phyloP scores from a whole-genome alignment of 2,888 invertebrate species.

The Diaprepes abbreviatus region DNA sequence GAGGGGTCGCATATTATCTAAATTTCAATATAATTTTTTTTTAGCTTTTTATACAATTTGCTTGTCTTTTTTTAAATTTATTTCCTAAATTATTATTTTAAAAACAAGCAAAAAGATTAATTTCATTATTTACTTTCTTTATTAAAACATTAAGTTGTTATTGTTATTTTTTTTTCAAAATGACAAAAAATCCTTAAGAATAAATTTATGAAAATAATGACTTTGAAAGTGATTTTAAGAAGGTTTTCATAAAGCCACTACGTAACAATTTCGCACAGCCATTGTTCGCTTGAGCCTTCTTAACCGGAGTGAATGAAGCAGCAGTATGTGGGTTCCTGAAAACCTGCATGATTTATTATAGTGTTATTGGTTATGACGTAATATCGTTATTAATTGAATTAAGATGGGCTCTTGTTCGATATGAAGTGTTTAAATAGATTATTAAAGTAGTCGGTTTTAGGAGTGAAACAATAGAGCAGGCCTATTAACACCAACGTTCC shows the following conservation, averaged over 20 bases:
- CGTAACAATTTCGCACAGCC: conserved; percentile 26
- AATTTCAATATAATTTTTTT: too few species aligned
- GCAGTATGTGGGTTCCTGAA: conserved; percentile 39
- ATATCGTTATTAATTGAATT: conserved; percentile 48
- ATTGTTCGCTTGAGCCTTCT: conserved; percentile 39
- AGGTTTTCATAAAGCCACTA: conserved; percentile 36
- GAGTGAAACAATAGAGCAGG: conserved; percentile 34
- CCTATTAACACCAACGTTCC: conserved; percentile 19
- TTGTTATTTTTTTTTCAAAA: too few species aligned
- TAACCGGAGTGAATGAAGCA: conserved; percentile 27
- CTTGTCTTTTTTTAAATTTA: too few species aligned
- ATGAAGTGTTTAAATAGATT: conserved; percentile 47
- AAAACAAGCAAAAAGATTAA: too few species aligned
- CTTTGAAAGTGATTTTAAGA: conserved; percentile 37
- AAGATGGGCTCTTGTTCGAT: conserved; percentile 46
- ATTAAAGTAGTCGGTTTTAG: conserved; percentile 37
- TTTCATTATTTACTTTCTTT: too few species aligned
- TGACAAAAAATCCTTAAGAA: background rate
- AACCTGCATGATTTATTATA: conserved; percentile 47
- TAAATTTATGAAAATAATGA: background rate
- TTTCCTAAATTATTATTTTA: too few species aligned
- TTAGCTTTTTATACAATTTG: too few species aligned
- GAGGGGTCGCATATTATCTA: too few species aligned
- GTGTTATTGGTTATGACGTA: conserved; percentile 45
- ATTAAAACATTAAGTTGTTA: too few species aligned